Base-by-base conservation (phyloP, 2,888 invertebrate species). In the Scaptomyza parva region DNA sequence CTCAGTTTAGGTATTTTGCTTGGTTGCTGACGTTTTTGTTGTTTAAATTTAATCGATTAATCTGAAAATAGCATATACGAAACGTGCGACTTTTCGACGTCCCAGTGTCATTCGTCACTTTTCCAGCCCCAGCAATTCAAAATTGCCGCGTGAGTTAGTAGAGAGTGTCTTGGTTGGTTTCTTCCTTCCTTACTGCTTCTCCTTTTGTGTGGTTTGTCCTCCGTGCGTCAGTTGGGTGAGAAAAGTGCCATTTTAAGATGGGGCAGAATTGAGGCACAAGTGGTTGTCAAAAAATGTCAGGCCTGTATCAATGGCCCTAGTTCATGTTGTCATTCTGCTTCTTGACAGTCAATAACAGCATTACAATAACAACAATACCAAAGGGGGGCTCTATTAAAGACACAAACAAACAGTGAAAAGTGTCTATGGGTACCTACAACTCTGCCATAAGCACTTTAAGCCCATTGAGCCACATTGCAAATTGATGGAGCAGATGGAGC, bases 21-120 rank as follows among this genome's bases (percentile, higher is more conserved):
- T 53, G 18, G 12, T 22, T 11, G 43, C 41, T 20, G 44, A 22
- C 30, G 52, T 9, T 37, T 52, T 40, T 61, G 2, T 33, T 51
- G 37, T 62, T 63, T 64, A 70, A 73, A 79, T 68, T 67, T 30
- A 81, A 83, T 85, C 84, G 78, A 85, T 86, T 84, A 71, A 78
- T 76, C 79, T 79, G 51, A 69, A 86, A 83, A 85, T 83, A 84
- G 72, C 65, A 66, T 67, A 78, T 62, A 76, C 64, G 48, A 63
- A 80, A 63, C 64, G 65, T 71, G 67, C 76, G 70, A 76, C 73
- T 73, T 82, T 81, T 70, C 63, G 67, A 69, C 57, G 76, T 74
- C 70, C 70, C 64, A 54, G 52, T 65, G 44, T 61, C 53, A 37
- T 20, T 28, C 28, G 37, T 57, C 47, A 47, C n/a, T 4, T 39